Base-by-base conservation (phyloP, 1,140 invertebrate genomes). In the Calliopsis andreniformis region DNA sequence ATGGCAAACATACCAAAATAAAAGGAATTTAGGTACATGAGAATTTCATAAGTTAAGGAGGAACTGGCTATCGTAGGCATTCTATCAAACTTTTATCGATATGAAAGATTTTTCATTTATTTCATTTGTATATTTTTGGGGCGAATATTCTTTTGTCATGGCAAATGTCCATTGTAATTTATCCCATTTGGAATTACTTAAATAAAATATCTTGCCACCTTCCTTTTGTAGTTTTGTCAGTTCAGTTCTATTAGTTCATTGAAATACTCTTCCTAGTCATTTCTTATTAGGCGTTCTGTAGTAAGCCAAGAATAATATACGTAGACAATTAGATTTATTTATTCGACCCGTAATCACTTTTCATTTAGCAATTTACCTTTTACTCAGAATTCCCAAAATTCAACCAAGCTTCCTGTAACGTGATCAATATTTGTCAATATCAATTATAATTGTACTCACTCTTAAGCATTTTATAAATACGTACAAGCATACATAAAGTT, bases 1-100 rank as follows among this genome's bases (percentile, higher is more conserved):
- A 96, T 93, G 18, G 95, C 95, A 90, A 97, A 97, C 94, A 97
- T 95, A 70, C 95, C 95, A 85, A 97, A 95, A 92, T 97, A 97
- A 91, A 96, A 97, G 18, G 95, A 96, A 91, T 97, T 97, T 55
- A 97, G 90, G 87, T 96, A 97, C 84, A 96, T 93, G 35, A 96
- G 89, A 88, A 97, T 95, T 92, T 97, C 96, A 84, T 96, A 96
- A 4, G 94, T 95, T 86, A 96, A 92, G 78, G 95, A 96, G 3
- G 95, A 95, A 88, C 95, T 96, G 70, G 95, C 94, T 83, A 94
- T 94, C n/a, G 90, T 91, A 18, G 92, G 89, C 89, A 91, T 91
- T 76, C 28, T 82, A 30, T 42, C 4, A 4, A 28, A 8, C 32
- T 43, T 56, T 23, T n/a, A 23, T 56, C 20, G 28, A 18, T 23